Evolutionary conservation across 2,888 invertebrate genomes (phyloP).

Genomic region (Metacarcinus magister): DNA sequence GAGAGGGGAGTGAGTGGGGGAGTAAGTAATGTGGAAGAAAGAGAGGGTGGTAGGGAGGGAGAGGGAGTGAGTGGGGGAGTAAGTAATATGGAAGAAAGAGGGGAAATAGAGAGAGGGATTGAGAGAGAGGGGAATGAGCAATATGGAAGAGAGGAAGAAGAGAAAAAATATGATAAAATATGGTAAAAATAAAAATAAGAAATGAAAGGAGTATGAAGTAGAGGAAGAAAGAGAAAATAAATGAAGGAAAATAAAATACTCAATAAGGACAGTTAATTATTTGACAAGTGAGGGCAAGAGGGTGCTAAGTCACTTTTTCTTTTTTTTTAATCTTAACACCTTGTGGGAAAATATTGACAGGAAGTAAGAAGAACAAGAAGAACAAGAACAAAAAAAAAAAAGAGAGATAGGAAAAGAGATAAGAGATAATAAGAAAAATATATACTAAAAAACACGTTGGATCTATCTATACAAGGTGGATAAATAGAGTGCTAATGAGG

Average conservation of each 20-base stretch:
- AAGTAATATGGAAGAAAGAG: neutral
- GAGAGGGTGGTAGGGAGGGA: neutral
- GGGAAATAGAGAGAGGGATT: neutral
- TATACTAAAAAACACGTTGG: neutral
- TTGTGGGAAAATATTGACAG: neutral
- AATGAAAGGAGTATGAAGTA: neutral
- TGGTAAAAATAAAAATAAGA: neutral
- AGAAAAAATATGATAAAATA: neutral
- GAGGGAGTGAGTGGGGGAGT: neutral
- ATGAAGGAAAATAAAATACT: neutral
- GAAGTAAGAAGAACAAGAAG: neutral
- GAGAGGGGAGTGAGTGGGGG: neutral
- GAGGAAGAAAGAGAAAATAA: neutral
- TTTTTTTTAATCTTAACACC: neutral
- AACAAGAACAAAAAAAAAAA: neutral
- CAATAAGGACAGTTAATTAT: neutral
- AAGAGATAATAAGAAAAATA: neutral
- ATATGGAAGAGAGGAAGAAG: neutral
- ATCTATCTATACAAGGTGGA: neutral
- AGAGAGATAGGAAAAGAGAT: neutral
- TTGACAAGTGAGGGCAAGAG: neutral
- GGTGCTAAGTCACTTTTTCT: neutral
- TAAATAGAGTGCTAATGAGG: slow-evolving; percentile 27
- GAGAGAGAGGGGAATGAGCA: neutral
- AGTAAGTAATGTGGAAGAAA: no score